Conservation (phyloP, 2,113 vertebrate genomes). For the Chamaea fasciata region DNA sequence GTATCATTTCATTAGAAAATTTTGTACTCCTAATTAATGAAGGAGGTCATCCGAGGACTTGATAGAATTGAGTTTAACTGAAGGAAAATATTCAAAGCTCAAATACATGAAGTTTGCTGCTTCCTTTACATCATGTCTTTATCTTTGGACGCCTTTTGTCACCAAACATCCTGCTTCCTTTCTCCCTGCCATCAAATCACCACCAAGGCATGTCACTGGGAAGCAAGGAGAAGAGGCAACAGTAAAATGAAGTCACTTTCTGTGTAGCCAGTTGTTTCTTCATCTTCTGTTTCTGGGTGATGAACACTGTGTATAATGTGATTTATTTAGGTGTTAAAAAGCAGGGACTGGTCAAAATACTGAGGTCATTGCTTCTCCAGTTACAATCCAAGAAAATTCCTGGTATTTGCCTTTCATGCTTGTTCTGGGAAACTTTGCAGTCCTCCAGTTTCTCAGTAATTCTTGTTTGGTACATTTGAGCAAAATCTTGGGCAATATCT, state of each 20-base stretch:
- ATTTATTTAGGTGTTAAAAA: neutral
- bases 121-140: neutral
- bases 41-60: conserved; percentile 2
- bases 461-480: neutral
- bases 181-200: neutral
- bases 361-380: neutral
- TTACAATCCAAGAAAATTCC: neutral
- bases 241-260: neutral
- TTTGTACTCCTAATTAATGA: conserved; percentile 33
- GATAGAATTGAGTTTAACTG: neutral
- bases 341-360: neutral
- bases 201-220: neutral
- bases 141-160: neutral
- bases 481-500: neutral
- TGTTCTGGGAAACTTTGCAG: neutral
- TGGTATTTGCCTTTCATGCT: neutral
- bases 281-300: neutral
- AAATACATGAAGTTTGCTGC: neutral
- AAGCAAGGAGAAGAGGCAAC: neutral
- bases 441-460: neutral
- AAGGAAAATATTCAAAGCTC: neutral
- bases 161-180: neutral
- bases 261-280: neutral
- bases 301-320: neutral
- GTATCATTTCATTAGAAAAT: conserved; percentile 49